Evolutionary conservation across 2,888 invertebrate species (phyloP).

Genomic region (Cyclophora punctaria): DNA sequence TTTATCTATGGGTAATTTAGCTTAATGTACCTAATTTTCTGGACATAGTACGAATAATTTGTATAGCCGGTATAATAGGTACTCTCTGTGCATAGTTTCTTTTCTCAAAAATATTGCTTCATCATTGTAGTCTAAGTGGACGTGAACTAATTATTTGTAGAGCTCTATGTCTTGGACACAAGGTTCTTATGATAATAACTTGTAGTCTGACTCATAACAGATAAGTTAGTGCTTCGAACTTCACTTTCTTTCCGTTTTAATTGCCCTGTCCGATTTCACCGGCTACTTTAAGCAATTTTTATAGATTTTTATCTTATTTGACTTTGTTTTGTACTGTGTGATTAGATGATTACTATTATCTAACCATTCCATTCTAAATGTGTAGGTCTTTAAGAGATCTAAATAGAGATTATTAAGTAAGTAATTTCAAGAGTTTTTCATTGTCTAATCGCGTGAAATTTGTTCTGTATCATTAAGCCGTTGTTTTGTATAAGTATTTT

Average conservation of each 20-base stretch:
- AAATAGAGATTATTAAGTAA: no score
- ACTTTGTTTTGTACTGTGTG: neutral
- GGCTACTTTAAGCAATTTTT: slow-evolving; percentile 7
- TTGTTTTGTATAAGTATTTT: no score
- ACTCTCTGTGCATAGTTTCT: slow-evolving; percentile 16
- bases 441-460: no score
- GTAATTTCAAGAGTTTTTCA: no score
- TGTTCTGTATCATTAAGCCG: no score
- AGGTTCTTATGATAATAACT: slow-evolving; percentile 2
- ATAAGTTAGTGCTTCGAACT: slow-evolving; percentile 12
- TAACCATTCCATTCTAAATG: no score
- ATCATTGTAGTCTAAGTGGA: slow-evolving; percentile 19
- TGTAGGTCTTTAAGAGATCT: no score
- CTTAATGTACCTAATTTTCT: no score
- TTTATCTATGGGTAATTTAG: no score
- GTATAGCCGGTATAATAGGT: no score
- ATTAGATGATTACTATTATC: no score
- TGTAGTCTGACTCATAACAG: slow-evolving; percentile 2
- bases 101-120: slow-evolving; percentile 22
- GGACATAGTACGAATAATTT: no score
- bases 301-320: slow-evolving; percentile 6
- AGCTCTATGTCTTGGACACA: neutral
- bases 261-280: slow-evolving; percentile 16
- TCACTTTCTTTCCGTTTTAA: slow-evolving; percentile 15
- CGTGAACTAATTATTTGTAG: slow-evolving; percentile 3